phyloP scores from a whole-genome alignment of 2,113 vertebrate genomes.

The Eurypyga helias region DNA sequence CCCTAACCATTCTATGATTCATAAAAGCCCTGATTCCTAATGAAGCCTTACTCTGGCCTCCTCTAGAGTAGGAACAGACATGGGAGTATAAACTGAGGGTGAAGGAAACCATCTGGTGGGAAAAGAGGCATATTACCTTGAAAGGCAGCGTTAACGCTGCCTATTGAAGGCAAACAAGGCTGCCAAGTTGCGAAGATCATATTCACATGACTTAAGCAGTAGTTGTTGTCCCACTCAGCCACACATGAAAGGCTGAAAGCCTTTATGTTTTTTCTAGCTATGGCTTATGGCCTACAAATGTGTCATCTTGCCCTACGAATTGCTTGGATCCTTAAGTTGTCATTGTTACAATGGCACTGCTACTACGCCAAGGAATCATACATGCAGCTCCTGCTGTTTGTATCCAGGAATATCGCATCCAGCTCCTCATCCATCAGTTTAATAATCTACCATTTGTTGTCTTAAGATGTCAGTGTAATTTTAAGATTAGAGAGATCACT shows the following conservation, averaged over 20 bases:
- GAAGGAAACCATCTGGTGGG: not conserved
- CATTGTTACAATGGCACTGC: not conserved
- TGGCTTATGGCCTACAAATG: not conserved
- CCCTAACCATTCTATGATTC: too few relatives aligned
- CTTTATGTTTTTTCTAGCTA: not conserved
- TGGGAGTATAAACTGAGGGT: rapidly evolving
- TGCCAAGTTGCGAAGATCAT: not conserved
- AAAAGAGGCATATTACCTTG: not conserved
- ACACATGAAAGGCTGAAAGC: not conserved
- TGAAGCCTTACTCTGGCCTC: not conserved
- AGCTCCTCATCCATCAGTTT: not conserved
- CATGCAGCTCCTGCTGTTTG: not conserved
- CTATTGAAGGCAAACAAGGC: not conserved
- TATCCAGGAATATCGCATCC: not conserved
- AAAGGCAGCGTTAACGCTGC: not conserved
- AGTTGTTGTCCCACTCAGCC: not conserved
- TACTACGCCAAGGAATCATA: not conserved
- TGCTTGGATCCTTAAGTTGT: not conserved
- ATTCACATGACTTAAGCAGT: not conserved
- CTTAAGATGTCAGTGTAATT: not conserved
- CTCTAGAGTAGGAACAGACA: not conserved
- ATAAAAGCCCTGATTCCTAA: not conserved
- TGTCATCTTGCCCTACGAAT: not conserved
- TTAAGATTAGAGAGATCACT: not conserved
- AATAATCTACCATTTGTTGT: not conserved